A percentile compares a stretch with the other conserved stretches of the same genome.
Evolutionary conservation across 2,113 vertebrate genomes (phyloP).

Genomic region (Saccopteryx bilineata): DNA sequence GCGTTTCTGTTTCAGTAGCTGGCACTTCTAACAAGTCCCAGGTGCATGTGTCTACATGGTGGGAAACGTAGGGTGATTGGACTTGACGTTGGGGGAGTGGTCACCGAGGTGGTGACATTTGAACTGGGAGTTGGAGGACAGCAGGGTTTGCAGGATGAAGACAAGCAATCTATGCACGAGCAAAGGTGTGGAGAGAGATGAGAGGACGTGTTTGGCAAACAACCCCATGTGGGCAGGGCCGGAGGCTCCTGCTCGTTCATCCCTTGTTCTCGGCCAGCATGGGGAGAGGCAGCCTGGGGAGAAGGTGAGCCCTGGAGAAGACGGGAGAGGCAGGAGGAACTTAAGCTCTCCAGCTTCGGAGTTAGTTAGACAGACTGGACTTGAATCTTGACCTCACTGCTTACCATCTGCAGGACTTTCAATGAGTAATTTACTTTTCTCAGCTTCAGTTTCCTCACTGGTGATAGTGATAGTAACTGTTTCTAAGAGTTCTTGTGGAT

Average conservation of each 20-base stretch:
- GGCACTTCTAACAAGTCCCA: not conserved
- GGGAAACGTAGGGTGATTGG: not conserved
- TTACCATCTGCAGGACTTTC: not conserved
- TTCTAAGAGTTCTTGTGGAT: not conserved
- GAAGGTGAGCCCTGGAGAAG: not conserved
- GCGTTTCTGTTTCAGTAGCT: not conserved
- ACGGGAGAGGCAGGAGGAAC: not conserved
- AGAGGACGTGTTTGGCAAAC: not conserved
- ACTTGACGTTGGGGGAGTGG: not conserved
- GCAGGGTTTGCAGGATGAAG: not conserved
- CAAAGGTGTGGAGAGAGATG: not conserved
- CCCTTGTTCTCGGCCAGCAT: not conserved
- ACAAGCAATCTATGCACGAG: not conserved
- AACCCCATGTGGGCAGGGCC: not conserved
- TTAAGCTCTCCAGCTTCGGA: not conserved
- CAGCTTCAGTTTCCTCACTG: not conserved
- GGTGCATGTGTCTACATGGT: not conserved
- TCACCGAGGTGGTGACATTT: not conserved
- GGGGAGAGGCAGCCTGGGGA: not conserved
- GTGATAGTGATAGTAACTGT: not conserved
- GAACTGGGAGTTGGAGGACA: not conserved
- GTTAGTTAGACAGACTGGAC: not conserved
- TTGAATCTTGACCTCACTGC: not conserved
- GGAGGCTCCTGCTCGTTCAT: not conserved
- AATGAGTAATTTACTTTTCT: not conserved